Evolutionary conservation across 2,888 invertebrate genomes (phyloP).

Genomic region (Abrostola tripartita): DNA sequence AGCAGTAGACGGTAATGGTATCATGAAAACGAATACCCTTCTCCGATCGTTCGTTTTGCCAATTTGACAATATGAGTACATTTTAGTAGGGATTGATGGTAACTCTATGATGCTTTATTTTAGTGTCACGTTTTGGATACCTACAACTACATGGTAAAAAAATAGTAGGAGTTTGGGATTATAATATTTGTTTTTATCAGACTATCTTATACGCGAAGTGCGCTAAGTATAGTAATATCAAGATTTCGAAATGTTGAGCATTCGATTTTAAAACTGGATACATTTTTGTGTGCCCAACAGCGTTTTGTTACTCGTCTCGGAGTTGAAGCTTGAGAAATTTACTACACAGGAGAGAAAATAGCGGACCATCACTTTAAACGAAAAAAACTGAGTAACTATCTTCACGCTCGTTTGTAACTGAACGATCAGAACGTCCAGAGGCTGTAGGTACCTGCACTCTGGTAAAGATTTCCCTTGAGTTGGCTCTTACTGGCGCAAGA

Average conservation of each 20-base stretch:
- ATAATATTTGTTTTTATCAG: too few relatives aligned
- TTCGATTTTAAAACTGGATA: too few relatives aligned
- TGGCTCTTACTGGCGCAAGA: background rate
- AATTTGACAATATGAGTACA: constrained; percentile 50
- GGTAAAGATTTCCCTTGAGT: constrained; percentile 4
- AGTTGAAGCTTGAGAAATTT: too few relatives aligned
- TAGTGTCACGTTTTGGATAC: constrained; percentile 3
- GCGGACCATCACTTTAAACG: too few relatives aligned
- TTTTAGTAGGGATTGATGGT: constrained; percentile 35
- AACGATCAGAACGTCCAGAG: background rate
- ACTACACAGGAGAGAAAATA: too few relatives aligned
- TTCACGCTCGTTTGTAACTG: background rate
- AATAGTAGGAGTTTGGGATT: too few relatives aligned
- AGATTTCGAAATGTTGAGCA: too few relatives aligned
- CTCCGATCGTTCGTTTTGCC: constrained; percentile 16
- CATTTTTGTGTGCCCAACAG: too few relatives aligned
- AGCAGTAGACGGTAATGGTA: constrained; percentile 24
- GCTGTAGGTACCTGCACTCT: background rate
- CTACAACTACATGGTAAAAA: too few relatives aligned
- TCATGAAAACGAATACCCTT: constrained; percentile 20
- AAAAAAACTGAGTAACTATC: background rate
- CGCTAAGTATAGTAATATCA: background rate
- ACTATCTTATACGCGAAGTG: too few relatives aligned
- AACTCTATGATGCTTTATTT: constrained; percentile 44
- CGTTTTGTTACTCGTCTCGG: too few relatives aligned